phyloP scores from a whole-genome alignment of 2,113 vertebrate species.

The Saccopteryx leptura region DNA sequence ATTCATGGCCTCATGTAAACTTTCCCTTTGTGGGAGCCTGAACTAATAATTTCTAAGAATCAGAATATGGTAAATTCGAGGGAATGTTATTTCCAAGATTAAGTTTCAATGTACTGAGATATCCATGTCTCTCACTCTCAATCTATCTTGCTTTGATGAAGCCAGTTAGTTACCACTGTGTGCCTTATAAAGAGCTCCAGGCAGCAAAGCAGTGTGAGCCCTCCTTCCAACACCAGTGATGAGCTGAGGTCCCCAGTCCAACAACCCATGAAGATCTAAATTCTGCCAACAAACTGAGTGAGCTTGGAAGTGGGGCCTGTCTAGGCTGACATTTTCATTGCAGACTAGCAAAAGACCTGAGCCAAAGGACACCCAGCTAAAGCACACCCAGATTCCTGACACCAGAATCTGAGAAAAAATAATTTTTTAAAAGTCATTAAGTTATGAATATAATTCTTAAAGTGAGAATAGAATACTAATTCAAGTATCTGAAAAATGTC shows the following conservation, averaged over 20 bases:
- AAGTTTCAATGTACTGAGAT: not conserved
- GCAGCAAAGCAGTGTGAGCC: not conserved
- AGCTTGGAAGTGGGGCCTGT: not conserved
- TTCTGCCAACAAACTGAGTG: not conserved
- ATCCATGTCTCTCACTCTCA: not conserved
- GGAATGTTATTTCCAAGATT: not conserved
- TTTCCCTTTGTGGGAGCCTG: not conserved
- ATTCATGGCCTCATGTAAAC: no score
- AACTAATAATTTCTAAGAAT: not conserved
- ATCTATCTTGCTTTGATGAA: not conserved
- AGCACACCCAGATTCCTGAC: not conserved
- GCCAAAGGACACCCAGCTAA: not conserved
- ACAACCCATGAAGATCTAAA: not conserved
- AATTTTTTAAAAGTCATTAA: not conserved
- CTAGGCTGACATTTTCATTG: not conserved
- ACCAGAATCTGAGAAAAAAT: not conserved
- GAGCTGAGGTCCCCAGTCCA: not conserved
- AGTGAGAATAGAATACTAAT: not conserved
- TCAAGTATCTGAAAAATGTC: not conserved
- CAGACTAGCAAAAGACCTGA: not conserved
- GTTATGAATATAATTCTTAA: not conserved
- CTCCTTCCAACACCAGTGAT: not conserved
- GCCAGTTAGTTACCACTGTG: not conserved
- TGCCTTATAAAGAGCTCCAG: not conserved
- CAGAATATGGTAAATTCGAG: not conserved